Conservation (phyloP, 1,140 invertebrate genomes). For the Drosophila triauraria region DNA sequence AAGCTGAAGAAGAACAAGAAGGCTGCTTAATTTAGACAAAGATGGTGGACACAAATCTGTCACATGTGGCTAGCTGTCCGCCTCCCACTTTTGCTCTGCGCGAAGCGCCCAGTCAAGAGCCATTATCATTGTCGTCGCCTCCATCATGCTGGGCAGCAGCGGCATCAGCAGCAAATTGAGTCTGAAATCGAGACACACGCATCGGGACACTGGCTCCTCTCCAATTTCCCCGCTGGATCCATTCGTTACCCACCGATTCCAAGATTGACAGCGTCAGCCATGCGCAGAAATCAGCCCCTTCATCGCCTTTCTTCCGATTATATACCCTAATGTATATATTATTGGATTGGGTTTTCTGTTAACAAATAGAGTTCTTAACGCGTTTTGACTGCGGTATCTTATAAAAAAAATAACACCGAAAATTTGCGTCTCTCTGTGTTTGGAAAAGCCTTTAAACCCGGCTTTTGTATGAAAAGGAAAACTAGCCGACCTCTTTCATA, state of each 20-base stretch:
- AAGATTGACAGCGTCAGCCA: conserved; percentile 64
- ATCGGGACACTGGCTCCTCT: conserved; percentile 23
- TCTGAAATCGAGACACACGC: conserved; percentile 80
- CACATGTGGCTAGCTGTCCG: conserved; percentile 42
- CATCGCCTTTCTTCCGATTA: background rate
- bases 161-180: conserved; percentile 55
- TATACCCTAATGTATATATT: conserved; percentile 3
- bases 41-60: conserved; percentile 50
- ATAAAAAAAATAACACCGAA: background rate
- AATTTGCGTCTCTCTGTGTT: background rate
- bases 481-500: background rate
- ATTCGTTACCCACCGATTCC: conserved; percentile 11
- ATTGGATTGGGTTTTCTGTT: background rate
- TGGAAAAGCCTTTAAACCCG: background rate
- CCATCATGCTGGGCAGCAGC: conserved; percentile 31
- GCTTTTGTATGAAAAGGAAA: background rate
- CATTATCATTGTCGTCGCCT: conserved; percentile 31
- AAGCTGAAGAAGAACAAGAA: conserved; percentile 10
- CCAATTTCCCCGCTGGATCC: conserved; percentile 2
- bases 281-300: conserved; percentile 16
- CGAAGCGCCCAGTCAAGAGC: conserved; percentile 18
- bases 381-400: background rate
- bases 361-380: background rate
- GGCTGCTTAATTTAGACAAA: conserved; percentile 52
- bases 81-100: conserved; percentile 4